These are phyloP conservation scores for Cataglyphis livida DNA, from an alignment of 2,888 invertebrate genomes.

Conservation along the genomic window DNA sequence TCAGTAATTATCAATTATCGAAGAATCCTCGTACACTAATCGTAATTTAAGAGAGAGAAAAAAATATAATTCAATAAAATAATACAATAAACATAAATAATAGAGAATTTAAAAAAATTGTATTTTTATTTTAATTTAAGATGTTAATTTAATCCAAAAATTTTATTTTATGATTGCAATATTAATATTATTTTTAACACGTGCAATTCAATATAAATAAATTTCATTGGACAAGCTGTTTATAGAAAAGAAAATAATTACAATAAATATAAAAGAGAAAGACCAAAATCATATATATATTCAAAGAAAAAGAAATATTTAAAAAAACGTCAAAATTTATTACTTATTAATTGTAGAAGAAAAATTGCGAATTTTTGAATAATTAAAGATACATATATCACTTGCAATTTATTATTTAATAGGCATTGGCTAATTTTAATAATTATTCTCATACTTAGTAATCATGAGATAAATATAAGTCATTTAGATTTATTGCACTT, in stretches of 20 bases:
- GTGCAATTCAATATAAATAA: not conserved
- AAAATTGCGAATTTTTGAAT: not conserved
- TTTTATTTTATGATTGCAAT: not conserved
- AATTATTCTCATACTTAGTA: not conserved
- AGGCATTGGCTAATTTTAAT: not conserved
- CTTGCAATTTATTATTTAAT: not conserved
- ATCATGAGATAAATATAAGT: conserved; percentile 15
- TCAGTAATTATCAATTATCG: conserved; percentile 10
- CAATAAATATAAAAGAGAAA: not conserved
- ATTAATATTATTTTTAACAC: not conserved
- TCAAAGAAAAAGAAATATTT: not conserved
- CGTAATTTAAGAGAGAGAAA: not conserved
- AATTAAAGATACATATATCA: not conserved
- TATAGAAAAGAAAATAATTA: not conserved
- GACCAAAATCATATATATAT: not conserved
- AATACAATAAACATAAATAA: not conserved
- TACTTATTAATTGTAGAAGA: not conserved
- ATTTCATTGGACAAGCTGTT: not conserved
- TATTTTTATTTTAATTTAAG: not conserved
- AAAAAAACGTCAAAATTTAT: not conserved
- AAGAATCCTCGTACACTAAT: not conserved
- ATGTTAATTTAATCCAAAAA: not conserved
- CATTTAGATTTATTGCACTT: not conserved
- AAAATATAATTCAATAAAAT: not conserved
- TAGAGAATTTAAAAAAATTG: not conserved